Evolutionary conservation across 2,113 vertebrate species (phyloP), one percentile per base, ranked within the genome.

Genomic region (Lichenostomus cassidix): DNA sequence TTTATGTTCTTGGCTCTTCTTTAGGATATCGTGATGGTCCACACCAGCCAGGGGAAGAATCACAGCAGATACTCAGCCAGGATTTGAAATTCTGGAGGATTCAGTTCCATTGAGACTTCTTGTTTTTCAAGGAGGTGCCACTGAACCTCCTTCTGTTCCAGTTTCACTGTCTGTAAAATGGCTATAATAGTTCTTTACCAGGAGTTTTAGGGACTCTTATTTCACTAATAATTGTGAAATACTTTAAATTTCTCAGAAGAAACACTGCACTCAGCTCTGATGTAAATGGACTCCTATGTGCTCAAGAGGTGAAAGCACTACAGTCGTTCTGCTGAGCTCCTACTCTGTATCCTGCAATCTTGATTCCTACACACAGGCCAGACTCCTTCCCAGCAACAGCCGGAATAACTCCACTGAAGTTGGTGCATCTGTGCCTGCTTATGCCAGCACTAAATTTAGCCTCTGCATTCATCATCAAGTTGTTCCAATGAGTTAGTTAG

Each of bases 371-470:
- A 14, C 4, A 17, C 17, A 9, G 63, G 29, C 62, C 71, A 39
- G 31, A 10, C 89, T 60, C 81, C 59, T 5, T 91, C 84, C 70
- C 83, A 90, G 91, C 86, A 60, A 44, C 76, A 71, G 91, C 59
- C 65, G 47, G 44, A 70, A 67, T 70, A 87, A 62, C 83, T 74
- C 83, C 2, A 10, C 76, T 31, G 9, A 55, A 67, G n/a, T 58
- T 53, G 15, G 4, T 9, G 64, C 89, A 74, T 81, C 89, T 35
- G 42, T 73, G 89, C 83, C 80, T 44, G 64, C 83, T 94, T n/a
- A 67, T 67, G 68, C 64, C 83, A 74, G 47, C 4, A 35, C 90
- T 95, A 92, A 87, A 94, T 70, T 96, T 95, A 94, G 73, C 68
- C 56, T 3, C 0, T 44, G 83, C 2, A 22, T 50, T 95, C 95